Evolutionary conservation across 2,797 vertebrate species (phyloP), one percentile per base, ranked within the genome.

Genomic region (Sebastes ruberrimus): DNA sequence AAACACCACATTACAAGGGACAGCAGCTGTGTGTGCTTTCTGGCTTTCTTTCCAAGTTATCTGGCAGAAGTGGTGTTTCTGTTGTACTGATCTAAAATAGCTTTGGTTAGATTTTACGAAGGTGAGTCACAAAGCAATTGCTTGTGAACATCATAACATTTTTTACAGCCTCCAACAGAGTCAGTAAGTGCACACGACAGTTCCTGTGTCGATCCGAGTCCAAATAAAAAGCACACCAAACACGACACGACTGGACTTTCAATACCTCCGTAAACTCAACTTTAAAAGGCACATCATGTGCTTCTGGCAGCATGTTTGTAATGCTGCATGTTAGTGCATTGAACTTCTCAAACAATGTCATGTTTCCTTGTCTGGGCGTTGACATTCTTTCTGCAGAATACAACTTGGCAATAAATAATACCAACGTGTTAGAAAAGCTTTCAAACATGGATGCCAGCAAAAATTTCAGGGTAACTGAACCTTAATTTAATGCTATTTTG

Each of bases 71-170:
- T 57, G 9, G 3, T 18, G 25, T 76, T 76, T 63, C 52, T 65
- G 73, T 65, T 61, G 7, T 30, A 46, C 20, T 16, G 14, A 10
- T 55, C 35, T 35, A 33, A 67, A 66, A 69, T 20, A 61, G 49
- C 74, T 71, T 74, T 64, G 46, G 53, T 67, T 59, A 30, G 25
- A 74, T 81, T 68, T 74, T 53, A 70, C 5, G 18, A 9, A 63
- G 55, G 2, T 76, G 78, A 81, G 66, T 86, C 69, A 80, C 42
- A 20, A 65, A 64, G 70, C 71, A 72, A 66, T 66, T 80, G 22
- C 35, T 66, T 57, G 63, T 80, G 71, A 78, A 81, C 68, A 80
- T 74, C 65, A 87, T 85, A 60, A 78, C 14, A 42, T 62, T 20
- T 67, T 73, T 69, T 60, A 73, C n/a, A 76, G 68, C 60, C 28